A percentile compares a stretch with the other conserved stretches of the same genome.
Conservation (phyloP, 1,140 invertebrate species). For the Heliothis virescens region DNA sequence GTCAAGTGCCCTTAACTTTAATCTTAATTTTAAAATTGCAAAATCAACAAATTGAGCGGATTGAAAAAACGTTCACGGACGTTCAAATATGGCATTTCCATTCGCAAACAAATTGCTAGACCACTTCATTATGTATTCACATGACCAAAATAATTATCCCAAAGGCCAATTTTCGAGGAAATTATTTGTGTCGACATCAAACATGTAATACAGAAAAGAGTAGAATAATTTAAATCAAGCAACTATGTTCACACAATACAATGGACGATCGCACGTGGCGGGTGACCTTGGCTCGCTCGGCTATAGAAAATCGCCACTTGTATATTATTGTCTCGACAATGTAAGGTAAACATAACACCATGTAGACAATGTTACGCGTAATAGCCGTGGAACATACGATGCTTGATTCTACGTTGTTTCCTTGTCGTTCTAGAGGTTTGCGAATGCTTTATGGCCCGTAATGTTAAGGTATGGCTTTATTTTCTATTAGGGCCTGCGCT, state of each 20-base stretch:
- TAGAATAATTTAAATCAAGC: slow-evolving; percentile 48
- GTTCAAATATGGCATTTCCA: slow-evolving; percentile 16
- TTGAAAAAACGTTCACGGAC: slow-evolving; percentile 30
- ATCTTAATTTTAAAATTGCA: not conserved
- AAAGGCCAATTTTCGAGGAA: slow-evolving; percentile 28
- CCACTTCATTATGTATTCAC: slow-evolving; percentile 33
- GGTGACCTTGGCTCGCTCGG: slow-evolving; percentile 68
- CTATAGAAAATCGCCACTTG: slow-evolving; percentile 52
- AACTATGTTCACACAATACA: slow-evolving; percentile 48
- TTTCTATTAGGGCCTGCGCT: slow-evolving; percentile 24
- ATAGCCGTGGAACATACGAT: slow-evolving; percentile 55
- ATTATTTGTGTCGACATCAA: slow-evolving; percentile 36
- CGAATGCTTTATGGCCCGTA: slow-evolving; percentile 7
- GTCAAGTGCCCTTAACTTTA: slow-evolving; percentile 11
- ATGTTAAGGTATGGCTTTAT: slow-evolving; percentile 21
- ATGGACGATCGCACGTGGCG: slow-evolving; percentile 69
- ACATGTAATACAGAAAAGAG: slow-evolving; percentile 12
- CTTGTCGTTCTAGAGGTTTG: slow-evolving; percentile 20
- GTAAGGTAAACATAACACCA: slow-evolving; percentile 63
- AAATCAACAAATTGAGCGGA: slow-evolving; percentile 1
- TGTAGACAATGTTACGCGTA: slow-evolving; percentile 57
- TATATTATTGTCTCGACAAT: slow-evolving; percentile 45
- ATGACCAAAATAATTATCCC: slow-evolving; percentile 38
- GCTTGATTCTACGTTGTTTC: slow-evolving; percentile 53
- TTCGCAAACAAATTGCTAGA: slow-evolving; percentile 9